Base-by-base conservation (phyloP, 2,113 vertebrate species). In the Chloropsis cyanopogon region DNA sequence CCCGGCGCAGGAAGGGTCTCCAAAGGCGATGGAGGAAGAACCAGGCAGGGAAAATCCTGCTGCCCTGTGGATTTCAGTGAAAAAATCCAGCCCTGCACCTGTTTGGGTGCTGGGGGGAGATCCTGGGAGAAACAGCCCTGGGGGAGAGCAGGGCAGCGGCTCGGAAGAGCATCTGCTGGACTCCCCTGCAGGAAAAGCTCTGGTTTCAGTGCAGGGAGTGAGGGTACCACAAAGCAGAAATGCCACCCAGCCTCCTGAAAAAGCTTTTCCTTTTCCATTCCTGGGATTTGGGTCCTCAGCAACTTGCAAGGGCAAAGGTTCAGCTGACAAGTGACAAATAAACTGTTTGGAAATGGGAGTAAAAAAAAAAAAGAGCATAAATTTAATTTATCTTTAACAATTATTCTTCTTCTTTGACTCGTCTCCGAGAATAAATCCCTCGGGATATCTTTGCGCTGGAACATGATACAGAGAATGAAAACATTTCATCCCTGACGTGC, bases 241-340 rank as follows among this genome's bases (percentile, higher is more conserved):
- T 3, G 5, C 19, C 16, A 7, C 1, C 1, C 3, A 3, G 41
- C 1, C 33, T 46, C 41, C 54, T 17, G 23, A 11, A 9, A 22
- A 10, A 44, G 22, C 15, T 41, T 37, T 13, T 35, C 22, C 12
- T 63, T 14, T 37, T 52, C 16, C 23, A 1, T n/a, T 16, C 20
- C 50, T 8, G 26, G 50, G 47, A 10, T 64, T n/a, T 21, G 11
- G 41, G 12, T 53, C 14, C 37, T 49, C 56, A 9, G 73, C 75
- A 16, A 5, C 20, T 26, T 5, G 24, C 10, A 8, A 53, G 61
- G 50, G n/a, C 52, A 29, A 23, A 69, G 66, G 26, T 53, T 69
- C 54, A 16, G 78, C 26, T 1, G 7, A 5, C 52, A 14, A 86
- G 54, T 37, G 46, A 23, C n/a, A 39, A 6, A 73, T 15, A 26